A percentile compares a stretch with the other conserved stretches of the same genome.
Conservation (phyloP, 2,797 vertebrate species). For the Clarias laeviceps region DNA sequence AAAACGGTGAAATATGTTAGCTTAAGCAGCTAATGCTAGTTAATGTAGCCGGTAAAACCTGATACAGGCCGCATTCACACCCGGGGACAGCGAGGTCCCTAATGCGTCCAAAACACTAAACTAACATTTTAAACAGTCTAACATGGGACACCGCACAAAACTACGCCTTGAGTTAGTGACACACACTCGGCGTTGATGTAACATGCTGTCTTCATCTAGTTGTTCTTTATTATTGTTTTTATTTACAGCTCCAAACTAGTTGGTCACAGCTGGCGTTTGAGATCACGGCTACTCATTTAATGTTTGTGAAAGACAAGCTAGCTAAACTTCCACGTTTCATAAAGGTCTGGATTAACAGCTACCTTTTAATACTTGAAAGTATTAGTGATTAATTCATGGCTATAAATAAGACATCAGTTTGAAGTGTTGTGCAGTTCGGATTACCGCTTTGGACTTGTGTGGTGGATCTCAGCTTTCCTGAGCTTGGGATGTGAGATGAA, state of each 20-base stretch:
- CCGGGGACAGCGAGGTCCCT: too few relatives aligned
- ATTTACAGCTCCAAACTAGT: background rate
- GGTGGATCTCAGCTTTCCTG: background rate
- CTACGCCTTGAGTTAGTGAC: background rate
- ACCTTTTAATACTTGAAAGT: background rate
- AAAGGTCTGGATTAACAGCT: background rate
- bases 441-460: too few relatives aligned
- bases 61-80: background rate
- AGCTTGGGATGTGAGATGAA: too few relatives aligned
- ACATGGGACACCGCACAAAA: too few relatives aligned
- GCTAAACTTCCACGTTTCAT: background rate
- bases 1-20: background rate
- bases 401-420: background rate
- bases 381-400: background rate
- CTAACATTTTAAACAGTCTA: too few relatives aligned
- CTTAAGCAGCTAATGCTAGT: constrained; percentile 17
- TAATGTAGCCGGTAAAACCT: background rate
- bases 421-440: background rate
- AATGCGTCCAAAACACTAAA: background rate
- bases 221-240: background rate
- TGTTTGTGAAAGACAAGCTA: background rate
- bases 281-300: background rate
- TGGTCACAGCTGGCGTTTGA: background rate
- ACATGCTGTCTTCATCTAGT: background rate
- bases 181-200: background rate